Percentiles rank a stretch among this genome's conserved stretches.
Evolutionary conservation across 2,888 invertebrate genomes (phyloP).

Genomic region (Orchestes rusci): DNA sequence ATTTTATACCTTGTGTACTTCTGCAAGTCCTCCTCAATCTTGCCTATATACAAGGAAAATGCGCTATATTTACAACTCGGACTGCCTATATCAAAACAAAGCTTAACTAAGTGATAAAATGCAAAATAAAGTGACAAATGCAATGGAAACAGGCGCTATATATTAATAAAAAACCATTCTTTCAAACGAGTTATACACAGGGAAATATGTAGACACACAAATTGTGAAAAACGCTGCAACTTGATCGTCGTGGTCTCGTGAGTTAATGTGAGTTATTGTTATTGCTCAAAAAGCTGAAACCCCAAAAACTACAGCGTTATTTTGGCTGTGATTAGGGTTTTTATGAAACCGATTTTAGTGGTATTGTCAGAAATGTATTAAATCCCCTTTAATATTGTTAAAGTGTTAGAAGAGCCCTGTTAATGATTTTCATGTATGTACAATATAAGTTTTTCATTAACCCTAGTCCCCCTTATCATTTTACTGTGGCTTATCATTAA

Average conservation of each 20-base stretch:
- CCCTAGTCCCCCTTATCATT: too few species aligned
- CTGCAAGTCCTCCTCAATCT: slow-evolving; percentile 6
- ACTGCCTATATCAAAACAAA: slow-evolving; percentile 17
- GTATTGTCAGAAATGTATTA: too few species aligned
- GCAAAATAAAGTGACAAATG: slow-evolving; percentile 17
- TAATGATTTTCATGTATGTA: too few species aligned
- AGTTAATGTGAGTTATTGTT: slow-evolving; percentile 20
- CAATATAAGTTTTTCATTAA: too few species aligned
- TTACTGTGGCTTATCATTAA: too few species aligned
- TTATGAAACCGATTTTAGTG: too few species aligned
- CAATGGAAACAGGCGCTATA: slow-evolving; percentile 16
- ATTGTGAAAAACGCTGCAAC: neutral
- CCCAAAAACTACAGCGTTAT: slow-evolving; percentile 33
- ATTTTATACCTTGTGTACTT: too few species aligned
- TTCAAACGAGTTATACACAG: slow-evolving; percentile 7
- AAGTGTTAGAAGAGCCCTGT: too few species aligned
- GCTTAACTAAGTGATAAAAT: slow-evolving; percentile 17
- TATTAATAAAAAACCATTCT: slow-evolving; percentile 12
- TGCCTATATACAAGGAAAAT: slow-evolving; percentile 18
- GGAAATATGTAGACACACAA: slow-evolving; percentile 2
- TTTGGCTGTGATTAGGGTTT: slow-evolving; percentile 19
- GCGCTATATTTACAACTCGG: slow-evolving; percentile 14
- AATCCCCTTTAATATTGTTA: too few species aligned
- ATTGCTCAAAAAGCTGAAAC: slow-evolving; percentile 31
- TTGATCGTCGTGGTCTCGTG: slow-evolving; percentile 22